These are phyloP conservation scores for Taurulus bubalis DNA, from an alignment of 2,113 vertebrate species.

Conservation along the genomic window DNA sequence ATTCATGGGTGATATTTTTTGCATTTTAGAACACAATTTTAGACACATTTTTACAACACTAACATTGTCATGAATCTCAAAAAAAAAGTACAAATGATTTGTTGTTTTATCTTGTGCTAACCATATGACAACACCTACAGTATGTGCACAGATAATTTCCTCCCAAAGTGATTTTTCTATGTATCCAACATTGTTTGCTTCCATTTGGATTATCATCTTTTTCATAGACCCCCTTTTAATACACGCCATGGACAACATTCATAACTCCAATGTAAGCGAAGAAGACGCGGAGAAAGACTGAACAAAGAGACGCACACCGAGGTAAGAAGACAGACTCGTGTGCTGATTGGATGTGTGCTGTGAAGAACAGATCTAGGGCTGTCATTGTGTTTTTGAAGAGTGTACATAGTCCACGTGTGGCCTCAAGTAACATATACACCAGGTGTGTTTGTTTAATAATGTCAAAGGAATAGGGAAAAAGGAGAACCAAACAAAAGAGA, in stretches of 20 bases:
- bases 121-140: background rate
- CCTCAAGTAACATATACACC: slow-evolving; percentile 50
- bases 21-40: background rate
- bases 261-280: slow-evolving; percentile 23
- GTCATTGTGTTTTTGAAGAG: slow-evolving; percentile 37
- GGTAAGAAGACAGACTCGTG: slow-evolving; percentile 30
- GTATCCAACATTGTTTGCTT: background rate
- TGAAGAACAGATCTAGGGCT: slow-evolving; percentile 43
- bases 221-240: background rate
- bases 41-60: background rate
- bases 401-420: slow-evolving; percentile 17
- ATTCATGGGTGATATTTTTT: too few relatives aligned
- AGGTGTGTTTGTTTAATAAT: slow-evolving; percentile 71
- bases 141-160: background rate
- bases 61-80: background rate
- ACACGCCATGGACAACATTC: background rate
- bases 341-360: slow-evolving; percentile 39
- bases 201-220: background rate
- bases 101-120: background rate
- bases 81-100: background rate
- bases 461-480: slow-evolving; percentile 44
- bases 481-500: slow-evolving; percentile 74
- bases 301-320: slow-evolving; percentile 20
- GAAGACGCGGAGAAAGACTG: slow-evolving; percentile 3
- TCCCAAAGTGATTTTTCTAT: background rate